Percentiles rank a stretch among this genome's conserved stretches.
Conservation (phyloP, 2,888 invertebrate genomes). For the Diplazon laetatorius region DNA sequence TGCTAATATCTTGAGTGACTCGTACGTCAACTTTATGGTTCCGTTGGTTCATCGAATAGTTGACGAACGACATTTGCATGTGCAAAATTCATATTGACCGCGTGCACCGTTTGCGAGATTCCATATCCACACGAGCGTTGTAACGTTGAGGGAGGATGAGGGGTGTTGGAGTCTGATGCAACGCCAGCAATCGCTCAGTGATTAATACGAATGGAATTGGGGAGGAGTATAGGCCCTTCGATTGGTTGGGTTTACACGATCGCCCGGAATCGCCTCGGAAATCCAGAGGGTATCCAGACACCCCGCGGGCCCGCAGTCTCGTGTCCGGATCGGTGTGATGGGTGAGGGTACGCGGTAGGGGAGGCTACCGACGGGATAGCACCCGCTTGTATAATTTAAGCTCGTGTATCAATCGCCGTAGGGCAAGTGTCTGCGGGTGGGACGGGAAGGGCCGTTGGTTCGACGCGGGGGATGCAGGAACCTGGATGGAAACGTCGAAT, state of each 20-base stretch:
- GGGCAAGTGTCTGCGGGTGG: slow-evolving; percentile 68
- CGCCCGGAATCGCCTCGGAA: slow-evolving; percentile 70
- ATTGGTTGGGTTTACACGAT: slow-evolving; percentile 61
- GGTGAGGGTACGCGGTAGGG: slow-evolving; percentile 54
- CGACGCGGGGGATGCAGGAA: slow-evolving; percentile 64
- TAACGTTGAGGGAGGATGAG: slow-evolving; percentile 37
- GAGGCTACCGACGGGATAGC: slow-evolving; percentile 40
- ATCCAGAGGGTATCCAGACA: slow-evolving; percentile 67
- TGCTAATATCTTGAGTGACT: not conserved
- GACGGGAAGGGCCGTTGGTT: slow-evolving; percentile 33
- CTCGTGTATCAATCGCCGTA: slow-evolving; percentile 78
- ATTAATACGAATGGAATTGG: slow-evolving; percentile 60
- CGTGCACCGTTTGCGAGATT: slow-evolving; percentile 3
- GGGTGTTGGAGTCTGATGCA: slow-evolving; percentile 31
- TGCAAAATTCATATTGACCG: slow-evolving; percentile 44
- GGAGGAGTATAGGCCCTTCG: slow-evolving; percentile 40
- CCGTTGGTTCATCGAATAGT: slow-evolving; percentile 1
- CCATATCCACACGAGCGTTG: slow-evolving; percentile 2
- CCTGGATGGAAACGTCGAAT: slow-evolving; percentile 32
- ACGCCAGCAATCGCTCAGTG: slow-evolving; percentile 49
- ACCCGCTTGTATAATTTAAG: slow-evolving; percentile 78
- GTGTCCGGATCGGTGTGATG: slow-evolving; percentile 59
- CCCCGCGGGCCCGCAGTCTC: slow-evolving; percentile 59
- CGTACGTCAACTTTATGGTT: not conserved
- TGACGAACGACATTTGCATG: slow-evolving; percentile 25